phyloP scores from a whole-genome alignment of 2,888 invertebrate genomes.

The Erynnis tages region DNA sequence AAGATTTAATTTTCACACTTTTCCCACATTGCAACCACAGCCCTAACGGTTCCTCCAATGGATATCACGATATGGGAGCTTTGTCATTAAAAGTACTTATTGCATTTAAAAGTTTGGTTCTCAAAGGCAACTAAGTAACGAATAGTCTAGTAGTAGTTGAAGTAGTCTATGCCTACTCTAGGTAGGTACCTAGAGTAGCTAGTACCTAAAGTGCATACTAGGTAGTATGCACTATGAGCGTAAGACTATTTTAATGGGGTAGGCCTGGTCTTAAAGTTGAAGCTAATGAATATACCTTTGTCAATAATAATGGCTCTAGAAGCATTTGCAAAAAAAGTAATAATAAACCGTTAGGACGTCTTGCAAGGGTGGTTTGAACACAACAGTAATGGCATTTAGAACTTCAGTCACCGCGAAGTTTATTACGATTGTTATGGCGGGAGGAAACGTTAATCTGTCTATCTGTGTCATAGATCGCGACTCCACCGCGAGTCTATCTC shows the following conservation, averaged over 20 bases:
- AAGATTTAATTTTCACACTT: conserved; percentile 66
- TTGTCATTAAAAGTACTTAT: no score
- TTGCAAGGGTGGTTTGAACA: conserved; percentile 22
- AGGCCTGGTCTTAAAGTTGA: no score
- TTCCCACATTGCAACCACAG: conserved; percentile 59
- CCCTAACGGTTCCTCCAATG: conserved; percentile 52
- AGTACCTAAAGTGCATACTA: no score
- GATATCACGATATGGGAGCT: conserved; percentile 23
- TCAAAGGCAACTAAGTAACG: no score
- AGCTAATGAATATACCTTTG: no score
- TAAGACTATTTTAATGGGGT: no score
- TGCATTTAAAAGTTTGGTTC: no score
- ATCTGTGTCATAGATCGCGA: conserved; percentile 64
- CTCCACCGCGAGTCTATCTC: conserved; percentile 51
- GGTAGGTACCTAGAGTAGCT: no score
- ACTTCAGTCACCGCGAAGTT: conserved; percentile 27
- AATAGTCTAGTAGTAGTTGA: no score
- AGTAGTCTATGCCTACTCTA: no score
- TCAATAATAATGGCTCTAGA: no score
- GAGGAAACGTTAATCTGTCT: conserved; percentile 45
- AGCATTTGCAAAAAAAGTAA: not conserved
- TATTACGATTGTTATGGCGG: conserved; percentile 25
- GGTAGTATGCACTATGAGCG: no score
- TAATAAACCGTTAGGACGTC: conserved; percentile 19
- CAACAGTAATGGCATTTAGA: conserved; percentile 21